phyloP scores from a whole-genome alignment of 1,140 invertebrate genomes.

The Parapsyche elsis region DNA sequence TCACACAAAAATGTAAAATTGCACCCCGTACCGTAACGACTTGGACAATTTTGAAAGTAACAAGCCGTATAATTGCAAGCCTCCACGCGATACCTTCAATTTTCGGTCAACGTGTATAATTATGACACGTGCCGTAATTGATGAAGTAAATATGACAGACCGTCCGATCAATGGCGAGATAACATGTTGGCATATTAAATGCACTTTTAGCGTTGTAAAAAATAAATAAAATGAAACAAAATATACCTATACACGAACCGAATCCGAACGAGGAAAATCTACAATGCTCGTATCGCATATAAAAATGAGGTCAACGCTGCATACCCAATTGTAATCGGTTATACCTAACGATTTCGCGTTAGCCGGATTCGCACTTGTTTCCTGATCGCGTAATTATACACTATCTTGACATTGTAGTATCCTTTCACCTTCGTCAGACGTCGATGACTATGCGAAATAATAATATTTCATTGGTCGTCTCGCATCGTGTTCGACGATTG shows the following conservation, averaged over 20 bases:
- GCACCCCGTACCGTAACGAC: not conserved
- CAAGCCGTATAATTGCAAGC: not conserved
- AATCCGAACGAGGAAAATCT: not conserved
- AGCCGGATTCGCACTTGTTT: slow-evolving; percentile 21
- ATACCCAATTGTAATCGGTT: not conserved
- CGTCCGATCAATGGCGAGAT: not conserved
- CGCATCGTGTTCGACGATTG: not conserved
- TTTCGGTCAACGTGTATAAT: not conserved
- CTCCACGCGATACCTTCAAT: slow-evolving; percentile 20
- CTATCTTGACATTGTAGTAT: slow-evolving; percentile 29
- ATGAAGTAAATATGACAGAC: not conserved
- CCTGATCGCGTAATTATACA: slow-evolving; percentile 18
- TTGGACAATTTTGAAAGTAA: not conserved
- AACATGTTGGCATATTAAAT: not conserved
- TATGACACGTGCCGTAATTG: slow-evolving; percentile 29
- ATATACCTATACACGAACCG: not conserved
- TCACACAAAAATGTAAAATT: not conserved
- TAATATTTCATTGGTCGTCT: not conserved
- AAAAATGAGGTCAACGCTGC: not conserved
- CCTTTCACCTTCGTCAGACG: slow-evolving; percentile 28
- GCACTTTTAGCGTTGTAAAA: not conserved
- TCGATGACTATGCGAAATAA: slow-evolving; percentile 29
- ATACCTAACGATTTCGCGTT: not conserved
- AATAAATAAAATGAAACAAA: not conserved
- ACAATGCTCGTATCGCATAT: not conserved